Percentiles rank a stretch among this genome's conserved stretches.
These are phyloP conservation scores for Aulostomus chinensis DNA, from an alignment of 2,797 vertebrate genomes.

Conservation along the genomic window DNA sequence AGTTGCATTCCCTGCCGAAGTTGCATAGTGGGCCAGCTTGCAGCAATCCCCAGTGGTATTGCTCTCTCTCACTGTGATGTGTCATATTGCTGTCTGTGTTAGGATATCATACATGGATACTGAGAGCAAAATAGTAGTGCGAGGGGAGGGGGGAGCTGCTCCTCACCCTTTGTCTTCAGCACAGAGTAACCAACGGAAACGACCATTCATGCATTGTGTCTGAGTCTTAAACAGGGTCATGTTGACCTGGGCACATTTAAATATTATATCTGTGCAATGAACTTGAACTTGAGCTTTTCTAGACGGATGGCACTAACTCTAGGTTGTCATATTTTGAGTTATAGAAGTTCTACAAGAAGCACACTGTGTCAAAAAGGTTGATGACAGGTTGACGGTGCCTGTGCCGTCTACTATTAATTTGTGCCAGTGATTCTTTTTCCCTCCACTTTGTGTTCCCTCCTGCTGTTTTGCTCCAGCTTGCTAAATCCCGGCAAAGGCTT, in stretches of 20 bases:
- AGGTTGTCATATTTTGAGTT: slow-evolving; percentile 54
- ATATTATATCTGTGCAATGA: slow-evolving; percentile 67
- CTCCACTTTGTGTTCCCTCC: slow-evolving; percentile 26
- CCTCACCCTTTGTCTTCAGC: slow-evolving; percentile 54
- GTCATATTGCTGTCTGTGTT: slow-evolving; percentile 91
- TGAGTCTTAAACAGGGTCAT: slow-evolving; percentile 68
- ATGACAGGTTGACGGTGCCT: slow-evolving; percentile 54
- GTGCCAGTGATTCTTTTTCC: slow-evolving; percentile 63
- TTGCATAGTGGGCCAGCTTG: slow-evolving; percentile 89
- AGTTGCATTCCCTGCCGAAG: slow-evolving; percentile 83
- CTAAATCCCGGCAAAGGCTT: slow-evolving; percentile 51
- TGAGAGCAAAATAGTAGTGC: slow-evolving; percentile 51
- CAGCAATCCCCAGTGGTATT: slow-evolving; percentile 82
- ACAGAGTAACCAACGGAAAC: slow-evolving; percentile 63
- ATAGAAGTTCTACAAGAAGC: slow-evolving; percentile 67
- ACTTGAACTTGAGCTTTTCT: slow-evolving; percentile 67
- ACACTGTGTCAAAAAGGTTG: slow-evolving; percentile 75
- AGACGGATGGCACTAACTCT: slow-evolving; percentile 59
- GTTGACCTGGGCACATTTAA: slow-evolving; percentile 67
- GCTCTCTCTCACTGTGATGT: slow-evolving; percentile 93
- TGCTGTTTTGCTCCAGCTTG: slow-evolving; percentile 47
- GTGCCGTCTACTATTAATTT: slow-evolving; percentile 68
- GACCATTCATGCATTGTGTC: slow-evolving; percentile 65
- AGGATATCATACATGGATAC: slow-evolving; percentile 54
- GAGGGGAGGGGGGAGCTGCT: slow-evolving; percentile 51